Percentiles rank a stretch among this genome's conserved stretches.
Conservation (phyloP, 2,888 invertebrate genomes). For the Anagyrus pseudococci region DNA sequence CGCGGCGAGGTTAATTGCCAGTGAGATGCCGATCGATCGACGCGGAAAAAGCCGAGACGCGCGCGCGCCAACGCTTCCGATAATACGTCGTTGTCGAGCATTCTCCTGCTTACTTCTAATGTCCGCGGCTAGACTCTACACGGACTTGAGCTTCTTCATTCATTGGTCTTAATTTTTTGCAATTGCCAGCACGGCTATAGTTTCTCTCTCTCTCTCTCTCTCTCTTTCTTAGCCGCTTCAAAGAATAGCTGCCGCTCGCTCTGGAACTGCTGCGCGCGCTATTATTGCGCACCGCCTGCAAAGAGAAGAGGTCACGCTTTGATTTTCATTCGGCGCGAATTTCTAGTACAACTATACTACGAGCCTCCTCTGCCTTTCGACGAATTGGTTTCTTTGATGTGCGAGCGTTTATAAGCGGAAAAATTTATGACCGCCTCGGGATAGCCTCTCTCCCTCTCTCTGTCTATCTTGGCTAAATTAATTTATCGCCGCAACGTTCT, state of each 20-base stretch:
- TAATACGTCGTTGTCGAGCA: background rate
- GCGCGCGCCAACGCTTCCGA: background rate
- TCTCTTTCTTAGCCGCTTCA: constrained; percentile 6
- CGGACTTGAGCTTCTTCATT: background rate
- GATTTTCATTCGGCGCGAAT: constrained; percentile 24
- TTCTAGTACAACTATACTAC: background rate
- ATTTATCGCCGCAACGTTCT: no score
- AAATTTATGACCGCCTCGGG: constrained; percentile 14
- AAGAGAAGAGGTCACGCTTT: constrained; percentile 28
- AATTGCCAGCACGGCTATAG: background rate
- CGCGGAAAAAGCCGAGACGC: background rate
- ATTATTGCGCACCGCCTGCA: background rate
- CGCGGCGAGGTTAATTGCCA: no score
- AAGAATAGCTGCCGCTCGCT: constrained; percentile 18
- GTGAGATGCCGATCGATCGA: background rate
- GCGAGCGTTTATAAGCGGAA: constrained; percentile 15
- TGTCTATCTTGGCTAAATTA: no score
- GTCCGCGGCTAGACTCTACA: constrained; percentile 12
- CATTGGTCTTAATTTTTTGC: constrained; percentile 28
- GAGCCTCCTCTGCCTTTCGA: constrained; percentile 11
- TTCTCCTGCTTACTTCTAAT: constrained; percentile 1
- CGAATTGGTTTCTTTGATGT: constrained; percentile 27
- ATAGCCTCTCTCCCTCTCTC: no score
- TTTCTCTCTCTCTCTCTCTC: no score
- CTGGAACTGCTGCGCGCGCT: no score